phyloP scores from a whole-genome alignment of 64 coral and sea anemone species.

The Pachyseris speciosa region DNA sequence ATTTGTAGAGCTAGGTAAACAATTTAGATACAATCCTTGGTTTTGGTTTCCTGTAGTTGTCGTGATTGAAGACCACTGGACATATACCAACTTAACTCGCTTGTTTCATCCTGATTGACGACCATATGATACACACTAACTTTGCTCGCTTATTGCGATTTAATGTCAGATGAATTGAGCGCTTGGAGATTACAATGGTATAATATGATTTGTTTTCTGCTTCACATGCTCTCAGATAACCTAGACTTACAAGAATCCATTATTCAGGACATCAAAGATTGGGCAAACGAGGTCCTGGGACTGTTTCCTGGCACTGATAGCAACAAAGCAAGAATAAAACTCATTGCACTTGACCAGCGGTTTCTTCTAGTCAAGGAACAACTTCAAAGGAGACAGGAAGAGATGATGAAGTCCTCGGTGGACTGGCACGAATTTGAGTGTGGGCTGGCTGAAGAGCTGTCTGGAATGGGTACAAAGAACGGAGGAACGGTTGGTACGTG shows the following conservation, averaged over 20 bases:
- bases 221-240: constrained; percentile 86
- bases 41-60: too few relatives aligned
- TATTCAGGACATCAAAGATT: constrained; percentile 75
- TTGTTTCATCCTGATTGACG: too few relatives aligned
- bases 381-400: constrained; percentile 69
- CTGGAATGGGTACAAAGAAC: constrained; percentile 73
- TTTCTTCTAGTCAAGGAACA: constrained; percentile 73
- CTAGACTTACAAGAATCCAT: constrained; percentile 83
- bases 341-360: constrained; percentile 60
- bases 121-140: too few relatives aligned
- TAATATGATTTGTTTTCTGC: background rate
- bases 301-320: constrained; percentile 65
- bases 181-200: too few relatives aligned
- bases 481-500: constrained; percentile 52
- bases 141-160: too few relatives aligned
- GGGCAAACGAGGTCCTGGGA: constrained; percentile 50
- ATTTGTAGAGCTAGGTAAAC: too few relatives aligned
- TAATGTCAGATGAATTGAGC: too few relatives aligned
- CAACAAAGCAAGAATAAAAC: constrained; percentile 37
- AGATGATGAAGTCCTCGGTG: constrained; percentile 77
- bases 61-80: too few relatives aligned
- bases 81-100: too few relatives aligned
- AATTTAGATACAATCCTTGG: too few relatives aligned
- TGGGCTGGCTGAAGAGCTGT: constrained; percentile 65
- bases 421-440: constrained; percentile 91